phyloP scores from a whole-genome alignment of 2,113 vertebrate genomes.

The Otolemur garnettii region DNA sequence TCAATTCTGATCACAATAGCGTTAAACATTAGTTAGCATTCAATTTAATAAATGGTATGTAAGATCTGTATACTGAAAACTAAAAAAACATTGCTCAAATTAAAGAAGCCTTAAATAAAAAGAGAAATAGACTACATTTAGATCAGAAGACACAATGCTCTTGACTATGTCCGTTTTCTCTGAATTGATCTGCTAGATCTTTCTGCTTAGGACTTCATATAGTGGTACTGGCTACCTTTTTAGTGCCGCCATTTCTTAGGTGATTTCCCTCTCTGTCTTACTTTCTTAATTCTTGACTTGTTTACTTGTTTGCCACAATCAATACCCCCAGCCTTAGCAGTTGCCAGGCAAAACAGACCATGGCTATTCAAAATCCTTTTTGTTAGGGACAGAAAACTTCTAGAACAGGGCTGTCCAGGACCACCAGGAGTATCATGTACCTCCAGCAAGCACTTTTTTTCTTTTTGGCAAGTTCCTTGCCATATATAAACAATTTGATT shows the following conservation, averaged over 20 bases:
- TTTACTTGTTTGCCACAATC: background rate
- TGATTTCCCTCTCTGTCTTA: background rate
- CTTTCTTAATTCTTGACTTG: background rate
- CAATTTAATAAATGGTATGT: background rate
- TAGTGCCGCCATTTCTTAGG: background rate
- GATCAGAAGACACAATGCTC: background rate
- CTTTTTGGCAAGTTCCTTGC: background rate
- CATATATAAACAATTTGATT: background rate
- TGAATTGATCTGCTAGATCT: background rate
- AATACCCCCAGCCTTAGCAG: background rate
- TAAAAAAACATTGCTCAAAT: background rate
- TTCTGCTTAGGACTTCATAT: background rate
- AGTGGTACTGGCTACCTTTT: background rate
- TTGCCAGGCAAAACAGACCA: background rate
- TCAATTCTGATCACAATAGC: background rate
- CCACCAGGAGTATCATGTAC: background rate
- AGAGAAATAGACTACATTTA: background rate
- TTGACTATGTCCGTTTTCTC: background rate
- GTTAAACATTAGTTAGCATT: slow-evolving; percentile 7
- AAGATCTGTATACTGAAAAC: background rate
- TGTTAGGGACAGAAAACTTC: background rate
- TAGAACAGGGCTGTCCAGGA: background rate
- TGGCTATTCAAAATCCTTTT: background rate
- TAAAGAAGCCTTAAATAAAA: background rate
- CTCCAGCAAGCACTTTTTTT: background rate